Conservation (phyloP, 2,888 invertebrate genomes). For the Adelognathus sp. region DNA sequence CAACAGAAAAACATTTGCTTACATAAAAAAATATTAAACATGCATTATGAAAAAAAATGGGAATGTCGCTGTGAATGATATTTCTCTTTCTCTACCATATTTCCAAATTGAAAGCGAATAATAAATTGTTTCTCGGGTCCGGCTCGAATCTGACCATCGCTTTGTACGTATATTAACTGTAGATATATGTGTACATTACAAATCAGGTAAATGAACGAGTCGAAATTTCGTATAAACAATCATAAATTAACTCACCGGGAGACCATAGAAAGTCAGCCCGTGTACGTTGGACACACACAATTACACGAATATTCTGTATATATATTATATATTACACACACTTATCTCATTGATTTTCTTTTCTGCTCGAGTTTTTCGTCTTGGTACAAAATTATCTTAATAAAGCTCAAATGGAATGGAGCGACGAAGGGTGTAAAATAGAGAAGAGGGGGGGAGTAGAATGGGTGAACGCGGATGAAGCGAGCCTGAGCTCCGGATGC, state of each 20-base stretch:
- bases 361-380: slow-evolving; percentile 39
- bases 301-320: slow-evolving; percentile 1
- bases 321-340: slow-evolving; percentile 50
- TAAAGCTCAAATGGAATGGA: slow-evolving; percentile 54
- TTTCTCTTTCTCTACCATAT: neutral
- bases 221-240: slow-evolving; percentile 33
- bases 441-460: neutral
- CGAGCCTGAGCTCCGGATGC: slow-evolving; percentile 34
- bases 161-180: slow-evolving; percentile 42
- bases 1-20: slow-evolving; percentile 24
- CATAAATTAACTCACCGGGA: slow-evolving; percentile 27
- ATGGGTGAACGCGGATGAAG: slow-evolving; percentile 28
- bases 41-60: neutral
- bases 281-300: slow-evolving; percentile 40
- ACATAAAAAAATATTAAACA: neutral
- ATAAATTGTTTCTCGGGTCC: neutral
- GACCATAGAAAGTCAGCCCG: neutral
- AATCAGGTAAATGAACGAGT: slow-evolving; percentile 24
- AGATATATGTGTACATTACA: slow-evolving; percentile 15
- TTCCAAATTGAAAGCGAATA: neutral
- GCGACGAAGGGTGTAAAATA: slow-evolving; percentile 19
- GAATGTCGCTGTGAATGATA: neutral
- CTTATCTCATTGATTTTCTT: slow-evolving; percentile 43
- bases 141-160: neutral
- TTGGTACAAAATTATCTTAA: slow-evolving; percentile 55